These are phyloP conservation scores for Drosophila sechellia DNA, from an alignment of 1,140 invertebrate genomes.

Conservation along the genomic window DNA sequence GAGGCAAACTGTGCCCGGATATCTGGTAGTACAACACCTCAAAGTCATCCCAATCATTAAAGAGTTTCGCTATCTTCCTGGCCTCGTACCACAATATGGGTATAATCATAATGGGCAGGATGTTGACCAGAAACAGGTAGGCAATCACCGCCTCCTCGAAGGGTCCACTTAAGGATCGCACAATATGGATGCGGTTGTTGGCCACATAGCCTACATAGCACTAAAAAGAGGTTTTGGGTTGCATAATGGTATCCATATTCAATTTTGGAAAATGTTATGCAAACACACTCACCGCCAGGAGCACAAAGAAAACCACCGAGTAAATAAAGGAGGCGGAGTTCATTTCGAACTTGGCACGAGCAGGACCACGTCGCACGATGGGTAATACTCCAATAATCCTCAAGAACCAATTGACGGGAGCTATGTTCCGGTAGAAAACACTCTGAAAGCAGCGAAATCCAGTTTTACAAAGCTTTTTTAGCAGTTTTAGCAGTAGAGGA, in stretches of 20 bases:
- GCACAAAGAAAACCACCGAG: conserved; percentile 85
- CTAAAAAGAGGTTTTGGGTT: conserved; percentile 23
- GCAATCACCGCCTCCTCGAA: conserved; percentile 90
- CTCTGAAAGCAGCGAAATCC: conserved; percentile 64
- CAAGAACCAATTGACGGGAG: conserved; percentile 86
- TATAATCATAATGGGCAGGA: conserved; percentile 87
- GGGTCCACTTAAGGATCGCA: conserved; percentile 87
- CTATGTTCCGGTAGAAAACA: conserved; percentile 87
- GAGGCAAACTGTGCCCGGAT: conserved; percentile 84
- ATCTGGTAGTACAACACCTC: conserved; percentile 86
- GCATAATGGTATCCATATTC: not conserved
- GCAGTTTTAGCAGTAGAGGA: too few relatives aligned
- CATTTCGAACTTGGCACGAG: conserved; percentile 85
- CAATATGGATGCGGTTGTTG: conserved; percentile 86
- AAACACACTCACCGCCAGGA: conserved; percentile 79
- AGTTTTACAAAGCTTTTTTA: too few relatives aligned
- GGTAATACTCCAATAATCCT: conserved; percentile 87
- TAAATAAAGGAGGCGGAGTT: conserved; percentile 86
- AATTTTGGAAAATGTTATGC: not conserved
- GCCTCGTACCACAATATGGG: conserved; percentile 88
- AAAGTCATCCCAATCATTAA: conserved; percentile 88
- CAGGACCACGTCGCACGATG: conserved; percentile 84
- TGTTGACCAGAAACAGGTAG: conserved; percentile 88
- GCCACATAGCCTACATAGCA: conserved; percentile 87
- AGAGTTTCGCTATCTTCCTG: conserved; percentile 86